Base-by-base conservation (phyloP, 1,140 invertebrate genomes). In the Achroia grisella region DNA sequence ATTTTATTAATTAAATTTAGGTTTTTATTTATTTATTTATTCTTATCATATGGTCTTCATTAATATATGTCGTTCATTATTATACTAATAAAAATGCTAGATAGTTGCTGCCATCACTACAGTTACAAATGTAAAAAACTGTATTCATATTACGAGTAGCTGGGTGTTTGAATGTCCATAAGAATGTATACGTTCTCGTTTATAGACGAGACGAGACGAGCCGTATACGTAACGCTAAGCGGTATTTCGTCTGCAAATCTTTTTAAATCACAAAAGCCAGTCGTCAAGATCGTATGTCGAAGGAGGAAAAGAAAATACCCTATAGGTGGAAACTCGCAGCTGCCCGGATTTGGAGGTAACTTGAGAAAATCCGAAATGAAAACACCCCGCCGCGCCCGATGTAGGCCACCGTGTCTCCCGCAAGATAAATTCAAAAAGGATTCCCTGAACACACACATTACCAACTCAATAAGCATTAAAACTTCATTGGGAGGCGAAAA, bases 241-340 rank as follows among this genome's bases (percentile, higher is more conserved):
- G 70, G 67, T 66, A 76, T 74, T 78, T 56, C 59, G 33, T 62
- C 54, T 65, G 68, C 59, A 80, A 84, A 81, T 81, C 80, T 84
- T 81, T 83, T 81, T 79, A 79, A 81, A 81, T 79, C 77, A 75
- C 76, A 78, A 79, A 79, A 84, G 74, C 72, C 66, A 84, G 71
- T 76, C 65, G 64, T 79, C 71, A 80, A 82, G 74, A 82, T 81
- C 72, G 55, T 54, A 71, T 74, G 70, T 76, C 62, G 70, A 69
- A 69, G 41, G 62, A 71, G 74, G 74, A 78, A 83, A 80, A 78
- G 75, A 84, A 84, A 84, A 81, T 73, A 81, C 77, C 63, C 63
- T 60, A 59, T 70, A 71, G 67, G 45, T 47, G 45, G 68, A 76
- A 75, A 66, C 59, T 43, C 69, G 60, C 74, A 77, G 71, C 67